These are phyloP conservation scores for Eubasilissa splendida DNA, from an alignment of 2,888 invertebrate species.

Conservation along the genomic window DNA sequence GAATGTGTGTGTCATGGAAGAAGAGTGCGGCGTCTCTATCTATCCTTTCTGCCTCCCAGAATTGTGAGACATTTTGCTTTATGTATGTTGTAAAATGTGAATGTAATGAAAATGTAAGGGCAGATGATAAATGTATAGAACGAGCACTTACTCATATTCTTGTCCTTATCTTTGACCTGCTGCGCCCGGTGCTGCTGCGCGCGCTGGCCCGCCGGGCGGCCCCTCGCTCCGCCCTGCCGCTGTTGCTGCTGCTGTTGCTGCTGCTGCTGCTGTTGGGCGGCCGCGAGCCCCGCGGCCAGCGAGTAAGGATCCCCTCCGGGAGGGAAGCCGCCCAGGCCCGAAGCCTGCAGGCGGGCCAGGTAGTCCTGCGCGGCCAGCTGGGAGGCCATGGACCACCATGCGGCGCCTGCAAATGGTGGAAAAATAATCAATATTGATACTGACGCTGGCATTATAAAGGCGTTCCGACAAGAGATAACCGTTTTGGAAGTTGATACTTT, in stretches of 20 bases:
- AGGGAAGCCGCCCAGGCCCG: constrained; percentile 82
- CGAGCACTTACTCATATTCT: constrained; percentile 59
- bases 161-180: constrained; percentile 65
- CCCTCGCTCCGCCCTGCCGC: constrained; percentile 34
- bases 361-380: constrained; percentile 92
- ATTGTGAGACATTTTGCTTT: too few relatives aligned
- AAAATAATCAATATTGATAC: background rate
- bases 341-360: constrained; percentile 86
- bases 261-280: constrained; percentile 60
- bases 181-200: constrained; percentile 18
- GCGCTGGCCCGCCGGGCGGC: constrained; percentile 30
- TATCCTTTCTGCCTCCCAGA: too few relatives aligned
- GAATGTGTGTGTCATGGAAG: too few relatives aligned
- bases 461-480: background rate
- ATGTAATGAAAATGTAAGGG: too few relatives aligned
- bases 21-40: too few relatives aligned
- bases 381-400: constrained; percentile 94
- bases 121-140: too few relatives aligned
- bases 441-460: background rate
- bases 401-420: constrained; percentile 76
- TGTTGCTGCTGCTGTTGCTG: constrained; percentile 14
- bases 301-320: constrained; percentile 75
- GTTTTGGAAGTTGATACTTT: too few relatives aligned
- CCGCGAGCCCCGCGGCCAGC: constrained; percentile 58
- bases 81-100: too few relatives aligned